Base-by-base conservation (phyloP, 2,113 vertebrate species). In the Dicaeum eximium region DNA sequence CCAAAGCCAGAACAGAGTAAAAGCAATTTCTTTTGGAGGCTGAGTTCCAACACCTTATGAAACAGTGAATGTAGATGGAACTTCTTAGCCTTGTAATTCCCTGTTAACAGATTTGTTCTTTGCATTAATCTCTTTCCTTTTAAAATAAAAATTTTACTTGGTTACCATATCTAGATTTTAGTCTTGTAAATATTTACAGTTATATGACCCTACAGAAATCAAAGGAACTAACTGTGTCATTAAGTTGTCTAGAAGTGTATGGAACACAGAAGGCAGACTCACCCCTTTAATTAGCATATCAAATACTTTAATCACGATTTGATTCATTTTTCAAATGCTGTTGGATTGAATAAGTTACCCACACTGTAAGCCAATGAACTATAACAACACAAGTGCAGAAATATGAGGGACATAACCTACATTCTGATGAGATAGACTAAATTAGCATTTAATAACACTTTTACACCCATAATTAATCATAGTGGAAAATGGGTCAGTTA, bases 401-500 rank as follows among this genome's bases (percentile, higher is more conserved):
- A 90, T 84, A 69, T 65, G 54, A 86, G 77, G 57, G n/a, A 80
- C 66, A 88, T 67, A 95, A 60, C 53, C 85, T 93, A 92, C 65
- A 77, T 94, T 91, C 65, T 86, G 62, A 83, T 91, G 64, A 87
- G 77, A 90, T 84, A 91, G 80, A 80, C 45, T 75, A 79, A 81
- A 93, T 94, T 81, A 93, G 35, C 40, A 77, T 93, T 95, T 80
- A 84, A 86, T 92, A 92, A 86, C 53, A 91, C 89, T 94, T 96
- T 95, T 94, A 82, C 17, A 72, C 20, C 33, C 25, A n/a, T 54
- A 95, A 94, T 96, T 96, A 97, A 95, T 96, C 73, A 69, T 75
- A 75, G 69, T 48, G 44, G 71, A 81, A 94, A 95, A 75, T 71
- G 48, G 75, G 71, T 86, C 48, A 72, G 58, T 90, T 92, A 87